Conservation (phyloP, 2,113 vertebrate species). For the Onychostruthus taczanowskii region DNA sequence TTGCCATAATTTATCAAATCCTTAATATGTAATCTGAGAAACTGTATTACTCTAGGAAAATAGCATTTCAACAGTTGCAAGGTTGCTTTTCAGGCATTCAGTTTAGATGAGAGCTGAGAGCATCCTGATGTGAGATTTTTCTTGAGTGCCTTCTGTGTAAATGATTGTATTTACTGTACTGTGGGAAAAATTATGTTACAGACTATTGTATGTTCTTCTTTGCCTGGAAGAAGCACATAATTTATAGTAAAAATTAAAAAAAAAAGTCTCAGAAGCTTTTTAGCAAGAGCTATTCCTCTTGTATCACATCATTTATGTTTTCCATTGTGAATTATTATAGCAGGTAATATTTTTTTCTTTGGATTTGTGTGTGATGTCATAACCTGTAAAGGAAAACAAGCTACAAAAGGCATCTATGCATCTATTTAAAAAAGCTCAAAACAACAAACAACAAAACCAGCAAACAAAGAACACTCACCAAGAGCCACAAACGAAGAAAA, state of each 20-base stretch:
- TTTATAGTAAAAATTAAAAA: constrained; percentile 14
- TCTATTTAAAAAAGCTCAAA: not conserved
- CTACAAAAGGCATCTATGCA: not conserved
- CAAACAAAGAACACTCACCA: not conserved
- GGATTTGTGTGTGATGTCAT: not conserved
- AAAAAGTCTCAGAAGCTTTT: not conserved
- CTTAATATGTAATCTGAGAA: not conserved
- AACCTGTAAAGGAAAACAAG: not conserved
- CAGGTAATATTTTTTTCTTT: not conserved
- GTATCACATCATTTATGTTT: not conserved
- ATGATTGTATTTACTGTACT: not conserved
- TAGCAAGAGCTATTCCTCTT: not conserved
- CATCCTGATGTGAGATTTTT: not conserved
- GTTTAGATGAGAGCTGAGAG: not conserved
- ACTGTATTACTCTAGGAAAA: not conserved
- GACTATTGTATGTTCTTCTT: not conserved
- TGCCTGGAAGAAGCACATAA: not conserved
- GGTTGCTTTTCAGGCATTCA: constrained; percentile 7
- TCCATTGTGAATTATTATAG: not conserved
- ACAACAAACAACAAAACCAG: not conserved
- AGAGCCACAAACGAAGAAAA: not conserved
- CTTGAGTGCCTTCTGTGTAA: not conserved
- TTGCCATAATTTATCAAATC: not conserved
- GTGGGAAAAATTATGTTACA: constrained; percentile 1
- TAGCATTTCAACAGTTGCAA: not conserved